Base-by-base conservation (phyloP, 1,140 invertebrate genomes). In the Sinella curviseta region DNA sequence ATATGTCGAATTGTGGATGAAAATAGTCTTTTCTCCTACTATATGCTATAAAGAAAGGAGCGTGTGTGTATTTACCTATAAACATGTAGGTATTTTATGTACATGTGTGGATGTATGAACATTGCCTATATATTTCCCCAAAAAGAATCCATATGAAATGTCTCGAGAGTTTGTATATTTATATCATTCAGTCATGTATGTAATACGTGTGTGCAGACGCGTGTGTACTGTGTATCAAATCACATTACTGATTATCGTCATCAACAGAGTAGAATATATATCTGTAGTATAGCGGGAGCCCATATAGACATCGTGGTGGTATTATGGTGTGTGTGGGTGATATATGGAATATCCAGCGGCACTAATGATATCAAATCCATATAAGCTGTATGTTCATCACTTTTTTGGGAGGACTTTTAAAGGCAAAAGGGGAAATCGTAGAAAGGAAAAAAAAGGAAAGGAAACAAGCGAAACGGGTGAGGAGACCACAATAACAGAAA, bases 221-320 rank as follows among this genome's bases (percentile, higher is more conserved):
- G 57, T 60, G 57, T 60, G 57, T 60, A 60, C 57, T 60, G 57
- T 70, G 65, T 70, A 30, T 70, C 65, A 70, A 70, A 70, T 70
- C 65, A 70, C 65, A 70, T 70, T 70, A 31, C 30, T 70, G 31
- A 70, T 70, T 70, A 70, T 70, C 65, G 65, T 70, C 65, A 70
- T 60, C 65, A 8, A 70, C 65, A 70, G 55, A 70, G 31, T 12
- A 33, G 65, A 26, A 33, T 31, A 70, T 31, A 70, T 30, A 70
- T 70, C 16, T n/a, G 57, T 65, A 14, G 57, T 48, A 20, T 48
- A 48, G 8, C 8, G 39, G 20, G 20, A 20, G 39, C 8, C 8
- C 20, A 20, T 48, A 48, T 12, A 20, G 39, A 48, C 8, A 48
- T 12, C 39, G 39, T 12, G 20, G 39, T 12, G 39, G 20, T 12